Conservation (phyloP, 2,113 vertebrate genomes). For the Trogon surrucura region DNA sequence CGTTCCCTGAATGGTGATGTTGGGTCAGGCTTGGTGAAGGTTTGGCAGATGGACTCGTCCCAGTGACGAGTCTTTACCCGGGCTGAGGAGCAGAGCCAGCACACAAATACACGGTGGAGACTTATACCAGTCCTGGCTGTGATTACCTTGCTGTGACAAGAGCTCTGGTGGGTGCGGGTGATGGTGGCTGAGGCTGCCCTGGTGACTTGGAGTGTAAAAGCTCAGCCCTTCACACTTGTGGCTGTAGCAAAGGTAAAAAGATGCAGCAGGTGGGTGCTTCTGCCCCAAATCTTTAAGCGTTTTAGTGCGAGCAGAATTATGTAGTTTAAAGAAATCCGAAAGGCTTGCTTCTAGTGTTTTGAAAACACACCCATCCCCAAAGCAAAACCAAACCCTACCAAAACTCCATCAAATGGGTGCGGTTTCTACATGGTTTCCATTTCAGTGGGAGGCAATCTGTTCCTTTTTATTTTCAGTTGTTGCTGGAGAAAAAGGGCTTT, state of each 20-base stretch:
- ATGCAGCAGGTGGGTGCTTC: background rate
- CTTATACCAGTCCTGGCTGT: background rate
- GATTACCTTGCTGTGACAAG: background rate
- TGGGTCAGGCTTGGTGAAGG: fast-evolving
- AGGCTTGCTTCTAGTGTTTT: background rate
- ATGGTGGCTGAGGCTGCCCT: background rate
- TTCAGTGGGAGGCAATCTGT: background rate
- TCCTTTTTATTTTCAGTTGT: background rate
- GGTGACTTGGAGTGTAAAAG: background rate
- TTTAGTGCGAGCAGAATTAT: background rate
- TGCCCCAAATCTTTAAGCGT: background rate
- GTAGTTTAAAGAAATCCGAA: background rate
- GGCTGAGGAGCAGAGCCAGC: background rate
- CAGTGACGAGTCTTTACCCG: background rate
- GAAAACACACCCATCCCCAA: background rate
- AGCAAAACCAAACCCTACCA: background rate
- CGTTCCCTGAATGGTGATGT: background rate
- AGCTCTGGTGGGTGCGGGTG: background rate
- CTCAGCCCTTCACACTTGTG: background rate
- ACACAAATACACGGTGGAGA: too few relatives aligned
- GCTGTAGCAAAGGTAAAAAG: background rate
- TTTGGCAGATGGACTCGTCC: background rate
- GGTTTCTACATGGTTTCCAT: fast-evolving
- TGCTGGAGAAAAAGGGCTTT: background rate
- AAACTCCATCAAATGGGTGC: background rate